Percentiles rank a stretch among this genome's conserved stretches.
Evolutionary conservation across 2,888 invertebrate genomes (phyloP).

Genomic region (Pantelozetes paolii): DNA sequence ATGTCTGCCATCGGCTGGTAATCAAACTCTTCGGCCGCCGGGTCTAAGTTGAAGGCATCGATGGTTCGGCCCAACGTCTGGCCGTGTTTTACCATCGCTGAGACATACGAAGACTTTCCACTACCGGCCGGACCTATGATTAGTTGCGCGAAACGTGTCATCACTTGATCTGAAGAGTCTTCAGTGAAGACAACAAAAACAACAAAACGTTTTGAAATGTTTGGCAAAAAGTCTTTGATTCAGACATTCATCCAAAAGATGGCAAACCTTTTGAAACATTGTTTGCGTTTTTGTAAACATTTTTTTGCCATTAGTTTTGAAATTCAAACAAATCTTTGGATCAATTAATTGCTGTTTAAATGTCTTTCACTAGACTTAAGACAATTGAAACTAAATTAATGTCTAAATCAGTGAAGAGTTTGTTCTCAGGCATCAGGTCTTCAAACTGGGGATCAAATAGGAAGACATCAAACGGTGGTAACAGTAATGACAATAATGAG

Average conservation of each 20-base stretch:
- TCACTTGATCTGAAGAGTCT: constrained; percentile 39
- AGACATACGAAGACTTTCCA: constrained; percentile 63
- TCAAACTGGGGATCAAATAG: neutral
- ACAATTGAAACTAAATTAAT: too few species aligned
- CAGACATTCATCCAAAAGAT: neutral
- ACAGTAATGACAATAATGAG: neutral
- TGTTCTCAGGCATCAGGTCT: neutral
- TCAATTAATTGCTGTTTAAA: too few species aligned
- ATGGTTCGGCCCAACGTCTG: constrained; percentile 67
- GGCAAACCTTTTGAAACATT: neutral
- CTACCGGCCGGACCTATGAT: constrained; percentile 96
- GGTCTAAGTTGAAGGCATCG: constrained; percentile 91
- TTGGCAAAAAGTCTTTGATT: neutral
- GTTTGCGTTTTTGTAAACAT: neutral
- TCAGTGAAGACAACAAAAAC: neutral
- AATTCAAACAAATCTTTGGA: too few species aligned
- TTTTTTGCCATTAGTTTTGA: neutral
- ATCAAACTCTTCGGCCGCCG: constrained; percentile 93
- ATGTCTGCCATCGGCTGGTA: constrained; percentile 72
- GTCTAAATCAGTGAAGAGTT: neutral
- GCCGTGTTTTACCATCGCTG: constrained; percentile 60
- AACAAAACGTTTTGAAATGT: neutral
- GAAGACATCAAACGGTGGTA: neutral
- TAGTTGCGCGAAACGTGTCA: constrained; percentile 87
- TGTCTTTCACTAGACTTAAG: neutral